Base-by-base conservation (phyloP, 53 echinoderm and acorn worm genomes). In the Patiria pectinifera region DNA sequence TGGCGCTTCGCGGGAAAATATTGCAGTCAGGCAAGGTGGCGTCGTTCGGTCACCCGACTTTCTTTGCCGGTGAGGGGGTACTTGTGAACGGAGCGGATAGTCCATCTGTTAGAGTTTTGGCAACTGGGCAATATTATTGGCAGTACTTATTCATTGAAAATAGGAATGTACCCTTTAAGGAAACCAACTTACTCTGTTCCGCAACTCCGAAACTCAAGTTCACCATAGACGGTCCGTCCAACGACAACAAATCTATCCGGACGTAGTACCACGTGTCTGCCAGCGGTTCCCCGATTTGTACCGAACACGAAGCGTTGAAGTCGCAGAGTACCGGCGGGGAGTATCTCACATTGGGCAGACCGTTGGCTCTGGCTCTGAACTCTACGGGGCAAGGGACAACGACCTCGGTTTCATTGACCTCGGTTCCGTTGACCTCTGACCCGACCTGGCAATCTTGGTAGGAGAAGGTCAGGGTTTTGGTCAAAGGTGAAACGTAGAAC, bases 191-290 rank as follows among this genome's bases (percentile, higher is more conserved):
- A 92, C 92, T 58, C 2, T 62, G 60, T 62, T 63, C 9, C 26
- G 92, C 80, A 18, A 95, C 87, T 1, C 82, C 85, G 10, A 96
- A 69, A 70, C 35, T 83, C 69, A 95, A 85, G 24, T 86, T 84
- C 71, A 95, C 83, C 76, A 63, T 74, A 6, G 71, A 23, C 60
- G 61, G 75, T 15, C 22, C n/a, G 15, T 89, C 85, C 1, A 18
- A 1, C 4, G 82, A 26, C 76, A 91, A 44, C 72, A 93, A 92
- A 26, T 91, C 87, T 21, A 97, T 82, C 19, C 84, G 85, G 59
- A 97, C 70, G 78, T 97, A 97, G 83, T 97, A 97, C 97, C 97
- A 97, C 0, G 71, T 78, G 75, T 89, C 87, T 62, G 79, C 77
- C 79, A 71, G 16, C 10, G 94, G 94, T 63, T 94, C 62, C 18